Base-by-base conservation (phyloP, 2,888 invertebrate species). In the Limnephilus auricula region DNA sequence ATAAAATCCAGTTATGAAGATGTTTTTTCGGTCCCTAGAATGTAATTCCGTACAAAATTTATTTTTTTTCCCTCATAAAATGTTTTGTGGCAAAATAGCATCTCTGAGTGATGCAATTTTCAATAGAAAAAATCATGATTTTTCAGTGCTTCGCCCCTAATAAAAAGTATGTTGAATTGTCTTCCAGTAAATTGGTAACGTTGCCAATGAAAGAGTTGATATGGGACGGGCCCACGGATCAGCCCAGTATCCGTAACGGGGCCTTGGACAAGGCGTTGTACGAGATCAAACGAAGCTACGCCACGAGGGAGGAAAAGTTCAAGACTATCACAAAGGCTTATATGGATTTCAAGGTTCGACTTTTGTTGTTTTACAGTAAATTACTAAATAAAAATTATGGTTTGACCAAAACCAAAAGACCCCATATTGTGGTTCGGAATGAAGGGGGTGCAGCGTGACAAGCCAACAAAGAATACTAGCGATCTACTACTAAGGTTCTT, bases 141-240 rank as follows among this genome's bases (percentile, higher is more conserved):
- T 37, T 37, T 0, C 37, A 37, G 34, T 34, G 34, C 37, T 37
- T 37, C 10, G 37, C 45, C 45, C 45, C 15, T 50, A 50, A 37
- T 34, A 50, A 25, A 84, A 34, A 37, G 5, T 31, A 12, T 84
- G 50, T 82, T 89, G 45, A 65, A n/a, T 84, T 80, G 32, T 65
- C 37, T 91, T 88, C n/a, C 45, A 91, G 91, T 31, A 90, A 84
- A 87, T 31, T 15, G 32, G 37, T 30, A 6, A 65, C 12, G 3
- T 12, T 82, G 15, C 85, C 90, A 50, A 83, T 90, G 45, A 78
- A 32, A 37, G 30, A 90, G 40, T 80, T 92, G 65, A 92, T 92
- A 31, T 92, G 92, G 92, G 87, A 90, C 80, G 90, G 92, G 2
- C 89, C 92, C 13, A 92, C 92, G n/a, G 90, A 92, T 9, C 89